A percentile compares a stretch with the other conserved stretches of the same genome.
These are phyloP conservation scores for Cephus cinctus DNA, from an alignment of 1,140 invertebrate species.

Conservation along the genomic window DNA sequence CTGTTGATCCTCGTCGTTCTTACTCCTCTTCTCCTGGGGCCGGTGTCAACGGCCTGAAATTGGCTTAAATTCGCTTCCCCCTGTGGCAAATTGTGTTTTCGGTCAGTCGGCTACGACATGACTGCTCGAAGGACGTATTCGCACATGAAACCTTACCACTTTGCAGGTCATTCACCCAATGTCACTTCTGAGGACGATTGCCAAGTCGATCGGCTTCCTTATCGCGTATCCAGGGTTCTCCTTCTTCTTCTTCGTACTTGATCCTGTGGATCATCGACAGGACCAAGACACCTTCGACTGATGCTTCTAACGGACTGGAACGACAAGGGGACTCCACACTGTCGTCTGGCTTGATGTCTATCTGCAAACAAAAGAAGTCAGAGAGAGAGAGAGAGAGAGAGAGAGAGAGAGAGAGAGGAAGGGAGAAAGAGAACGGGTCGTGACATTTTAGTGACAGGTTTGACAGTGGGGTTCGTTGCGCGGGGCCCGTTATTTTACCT, in stretches of 20 bases:
- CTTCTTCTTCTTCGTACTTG: conserved; percentile 5
- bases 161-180: conserved; percentile 36
- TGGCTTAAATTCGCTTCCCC: background rate
- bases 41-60: conserved; percentile 11
- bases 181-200: too few species aligned
- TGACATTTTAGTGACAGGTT: conserved; percentile 9
- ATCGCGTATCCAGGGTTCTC: too few species aligned
- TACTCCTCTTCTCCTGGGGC: background rate
- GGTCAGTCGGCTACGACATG: conserved; percentile 15
- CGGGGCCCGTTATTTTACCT: conserved; percentile 24
- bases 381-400: too few species aligned
- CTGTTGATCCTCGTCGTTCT: conserved; percentile 8
- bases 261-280: conserved; percentile 16
- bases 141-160: conserved; percentile 28
- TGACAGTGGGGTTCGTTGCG: conserved; percentile 1
- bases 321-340: too few species aligned
- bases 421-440: conserved; percentile 1
- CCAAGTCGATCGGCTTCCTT: too few species aligned
- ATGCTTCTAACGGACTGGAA: too few species aligned
- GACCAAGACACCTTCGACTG: too few species aligned
- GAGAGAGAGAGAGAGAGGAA: background rate
- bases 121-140: conserved; percentile 9
- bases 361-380: too few species aligned
- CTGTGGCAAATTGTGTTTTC: conserved; percentile 10
- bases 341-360: too few species aligned